Percentiles rank a stretch among this genome's conserved stretches.
Evolutionary conservation across 2,797 vertebrate species (phyloP).

Genomic region (Pempheris klunzingeri): DNA sequence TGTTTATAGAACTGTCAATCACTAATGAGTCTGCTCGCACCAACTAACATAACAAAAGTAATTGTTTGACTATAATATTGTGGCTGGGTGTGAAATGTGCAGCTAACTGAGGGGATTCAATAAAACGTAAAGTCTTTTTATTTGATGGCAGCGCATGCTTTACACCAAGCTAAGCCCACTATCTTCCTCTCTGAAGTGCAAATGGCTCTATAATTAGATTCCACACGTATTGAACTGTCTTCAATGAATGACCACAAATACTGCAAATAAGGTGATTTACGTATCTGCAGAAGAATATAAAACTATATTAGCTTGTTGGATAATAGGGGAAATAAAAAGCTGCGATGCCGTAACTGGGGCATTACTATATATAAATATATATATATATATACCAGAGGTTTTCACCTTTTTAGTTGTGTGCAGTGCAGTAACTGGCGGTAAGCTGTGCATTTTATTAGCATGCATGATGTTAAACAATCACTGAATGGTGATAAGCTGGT

Average conservation of each 20-base stretch:
- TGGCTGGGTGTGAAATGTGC: slow-evolving; percentile 35
- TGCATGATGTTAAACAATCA: slow-evolving; percentile 60
- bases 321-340: slow-evolving; percentile 19
- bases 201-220: slow-evolving; percentile 82
- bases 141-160: slow-evolving; percentile 60
- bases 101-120: slow-evolving; percentile 50
- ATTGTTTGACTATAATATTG: slow-evolving; percentile 51
- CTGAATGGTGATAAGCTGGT: slow-evolving; percentile 65
- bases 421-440: slow-evolving; percentile 33
- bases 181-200: slow-evolving; percentile 78
- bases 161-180: slow-evolving; percentile 62
- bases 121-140: slow-evolving; percentile 54
- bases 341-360: not conserved
- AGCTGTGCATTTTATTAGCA: slow-evolving; percentile 56
- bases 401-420: slow-evolving; percentile 37
- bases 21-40: slow-evolving; percentile 45
- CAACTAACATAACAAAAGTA: slow-evolving; percentile 34
- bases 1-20: slow-evolving; percentile 69
- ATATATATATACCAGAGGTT: slow-evolving; percentile 17
- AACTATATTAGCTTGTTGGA: slow-evolving; percentile 10
- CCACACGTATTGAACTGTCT: slow-evolving; percentile 57
- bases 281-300: slow-evolving; percentile 34
- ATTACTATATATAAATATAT: not conserved
- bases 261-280: slow-evolving; percentile 57
- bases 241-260: slow-evolving; percentile 58